A percentile compares a stretch with the other conserved stretches of the same genome.
phyloP scores from a whole-genome alignment of 2,113 vertebrate species.

The Trachemys scripta region DNA sequence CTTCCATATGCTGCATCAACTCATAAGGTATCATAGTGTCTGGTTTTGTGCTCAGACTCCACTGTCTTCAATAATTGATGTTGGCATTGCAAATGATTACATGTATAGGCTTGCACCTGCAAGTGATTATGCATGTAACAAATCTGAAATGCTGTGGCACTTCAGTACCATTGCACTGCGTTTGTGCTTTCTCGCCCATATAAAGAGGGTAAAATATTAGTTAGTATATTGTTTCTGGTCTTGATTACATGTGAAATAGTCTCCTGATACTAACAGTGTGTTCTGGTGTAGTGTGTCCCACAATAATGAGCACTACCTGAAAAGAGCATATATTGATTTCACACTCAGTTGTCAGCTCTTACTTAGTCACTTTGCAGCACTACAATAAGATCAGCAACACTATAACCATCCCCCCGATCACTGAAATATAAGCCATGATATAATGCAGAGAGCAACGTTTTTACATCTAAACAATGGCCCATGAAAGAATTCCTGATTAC shows the following conservation, averaged over 20 bases:
- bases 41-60: background rate
- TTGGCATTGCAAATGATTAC: background rate
- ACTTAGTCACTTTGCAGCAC: constrained; percentile 53
- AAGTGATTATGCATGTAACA: rapidly evolving
- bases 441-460: background rate
- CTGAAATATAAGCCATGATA: background rate
- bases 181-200: background rate
- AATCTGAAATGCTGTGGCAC: background rate
- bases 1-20: background rate
- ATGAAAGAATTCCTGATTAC: background rate
- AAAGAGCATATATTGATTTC: constrained; percentile 40
- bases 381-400: constrained; percentile 15
- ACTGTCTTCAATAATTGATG: background rate
- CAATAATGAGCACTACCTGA: constrained; percentile 52
- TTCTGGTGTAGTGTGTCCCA: constrained; percentile 38
- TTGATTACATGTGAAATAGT: constrained; percentile 28
- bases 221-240: constrained; percentile 23
- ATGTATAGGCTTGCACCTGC: rapidly evolving
- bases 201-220: background rate
- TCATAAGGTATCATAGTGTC: background rate
- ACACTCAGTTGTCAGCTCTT: constrained; percentile 52
- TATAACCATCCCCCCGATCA: constrained; percentile 5
- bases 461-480: background rate
- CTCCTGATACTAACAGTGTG: constrained; percentile 5
- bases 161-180: rapidly evolving